phyloP scores from a whole-genome alignment of 2,113 vertebrate genomes.

The Hiodon tergisus region DNA sequence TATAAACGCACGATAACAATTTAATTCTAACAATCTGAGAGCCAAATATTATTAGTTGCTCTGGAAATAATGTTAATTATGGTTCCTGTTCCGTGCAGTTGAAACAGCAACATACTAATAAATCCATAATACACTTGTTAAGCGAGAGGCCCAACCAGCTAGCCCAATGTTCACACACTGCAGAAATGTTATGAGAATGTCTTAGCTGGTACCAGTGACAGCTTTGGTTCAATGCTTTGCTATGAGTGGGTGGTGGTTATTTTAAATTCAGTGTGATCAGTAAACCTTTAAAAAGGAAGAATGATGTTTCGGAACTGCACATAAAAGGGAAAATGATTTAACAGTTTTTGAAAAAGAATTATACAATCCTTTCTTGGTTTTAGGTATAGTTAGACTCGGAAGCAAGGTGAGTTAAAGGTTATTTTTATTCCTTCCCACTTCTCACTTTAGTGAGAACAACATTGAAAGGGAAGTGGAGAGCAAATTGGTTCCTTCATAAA shows the following conservation, averaged over 20 bases:
- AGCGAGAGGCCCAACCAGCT: neutral
- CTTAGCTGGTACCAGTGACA: neutral
- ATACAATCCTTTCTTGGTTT: slow-evolving; percentile 4
- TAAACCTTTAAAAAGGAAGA: slow-evolving; percentile 9
- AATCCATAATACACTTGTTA: slow-evolving; percentile 3
- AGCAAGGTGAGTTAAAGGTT: neutral
- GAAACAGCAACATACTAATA: slow-evolving; percentile 8
- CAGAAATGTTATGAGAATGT: too few relatives aligned
- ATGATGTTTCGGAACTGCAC: neutral
- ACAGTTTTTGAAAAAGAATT: slow-evolving; percentile 9
- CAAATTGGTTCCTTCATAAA: slow-evolving; percentile 14
- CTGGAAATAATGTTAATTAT: neutral
- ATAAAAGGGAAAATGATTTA: slow-evolving; percentile 2
- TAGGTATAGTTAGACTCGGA: neutral
- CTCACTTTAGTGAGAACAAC: neutral
- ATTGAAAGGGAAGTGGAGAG: neutral
- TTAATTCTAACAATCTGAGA: slow-evolving; percentile 9
- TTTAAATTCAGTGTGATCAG: slow-evolving; percentile 12
- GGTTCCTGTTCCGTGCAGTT: slow-evolving; percentile 1
- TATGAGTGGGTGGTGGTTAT: slow-evolving; percentile 11
- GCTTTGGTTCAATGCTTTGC: slow-evolving; percentile 8
- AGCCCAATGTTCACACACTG: too few relatives aligned
- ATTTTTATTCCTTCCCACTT: slow-evolving; percentile 8
- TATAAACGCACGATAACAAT: slow-evolving; percentile 2
- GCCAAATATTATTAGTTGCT: neutral